Evolutionary conservation across 2,797 vertebrate genomes (phyloP).

Genomic region (Chloroceryle inda): DNA sequence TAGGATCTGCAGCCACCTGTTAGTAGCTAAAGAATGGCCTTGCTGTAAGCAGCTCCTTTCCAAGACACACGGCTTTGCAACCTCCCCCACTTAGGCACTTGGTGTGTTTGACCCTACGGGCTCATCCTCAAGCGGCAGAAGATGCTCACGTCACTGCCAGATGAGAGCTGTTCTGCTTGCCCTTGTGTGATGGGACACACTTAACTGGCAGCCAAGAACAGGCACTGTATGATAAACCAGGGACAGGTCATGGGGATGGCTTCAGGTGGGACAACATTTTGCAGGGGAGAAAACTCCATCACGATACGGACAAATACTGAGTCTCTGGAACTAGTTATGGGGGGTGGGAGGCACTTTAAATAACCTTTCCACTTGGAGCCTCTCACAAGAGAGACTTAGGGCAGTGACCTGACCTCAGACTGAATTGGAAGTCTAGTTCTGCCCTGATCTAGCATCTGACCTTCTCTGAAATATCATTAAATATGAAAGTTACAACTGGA

Average conservation of each 20-base stretch:
- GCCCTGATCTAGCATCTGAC: not conserved
- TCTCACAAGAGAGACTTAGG: not conserved
- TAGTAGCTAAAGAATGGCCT: not conserved
- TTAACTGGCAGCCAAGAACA: not conserved
- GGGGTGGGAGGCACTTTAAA: not conserved
- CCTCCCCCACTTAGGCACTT: not conserved
- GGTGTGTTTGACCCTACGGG: not conserved
- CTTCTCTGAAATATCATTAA: not conserved
- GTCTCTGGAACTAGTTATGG: not conserved
- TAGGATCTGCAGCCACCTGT: not conserved
- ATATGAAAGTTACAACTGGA: not conserved
- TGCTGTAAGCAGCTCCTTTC: not conserved
- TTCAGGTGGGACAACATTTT: not conserved
- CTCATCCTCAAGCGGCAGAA: not conserved
- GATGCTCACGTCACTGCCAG: fast-evolving
- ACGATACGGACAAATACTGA: not conserved
- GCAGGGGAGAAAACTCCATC: not conserved
- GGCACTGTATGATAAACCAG: fast-evolving
- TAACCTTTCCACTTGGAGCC: not conserved
- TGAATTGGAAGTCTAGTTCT: not conserved
- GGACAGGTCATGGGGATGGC: fast-evolving
- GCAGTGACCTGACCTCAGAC: not conserved
- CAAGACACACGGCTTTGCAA: fast-evolving
- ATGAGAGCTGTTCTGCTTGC: not conserved
- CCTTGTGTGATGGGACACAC: not conserved